Evolutionary conservation across 2,113 vertebrate species (phyloP).

Genomic region (Zeus faber): DNA sequence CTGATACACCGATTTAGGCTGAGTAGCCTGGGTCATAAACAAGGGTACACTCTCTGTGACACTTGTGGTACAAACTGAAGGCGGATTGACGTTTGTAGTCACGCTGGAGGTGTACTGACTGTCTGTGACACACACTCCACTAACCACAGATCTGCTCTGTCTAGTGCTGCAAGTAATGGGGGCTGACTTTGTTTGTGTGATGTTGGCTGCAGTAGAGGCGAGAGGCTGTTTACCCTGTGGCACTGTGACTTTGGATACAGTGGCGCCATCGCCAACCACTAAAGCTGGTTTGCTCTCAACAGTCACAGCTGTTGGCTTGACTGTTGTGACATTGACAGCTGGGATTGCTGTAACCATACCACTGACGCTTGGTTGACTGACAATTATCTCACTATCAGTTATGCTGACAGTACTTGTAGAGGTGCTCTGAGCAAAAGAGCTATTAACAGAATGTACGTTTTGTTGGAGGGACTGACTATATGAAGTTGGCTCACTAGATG

Average conservation of each 20-base stretch:
- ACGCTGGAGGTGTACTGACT: constrained; percentile 6
- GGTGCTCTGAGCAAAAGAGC: constrained; percentile 20
- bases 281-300: constrained; percentile 34
- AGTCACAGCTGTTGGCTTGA: constrained; percentile 26
- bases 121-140: constrained; percentile 21
- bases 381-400: constrained; percentile 30
- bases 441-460: constrained; percentile 23
- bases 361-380: constrained; percentile 17
- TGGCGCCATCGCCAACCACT: constrained; percentile 22
- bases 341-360: constrained; percentile 19
- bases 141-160: constrained; percentile 34
- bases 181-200: constrained; percentile 36
- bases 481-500: constrained; percentile 25
- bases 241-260: constrained; percentile 32
- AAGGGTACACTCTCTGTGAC: constrained; percentile 20
- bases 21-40: constrained; percentile 28
- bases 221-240: constrained; percentile 35
- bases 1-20: constrained; percentile 27
- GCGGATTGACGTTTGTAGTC: constrained; percentile 5
- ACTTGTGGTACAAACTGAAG: constrained; percentile 31
- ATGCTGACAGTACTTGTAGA: constrained; percentile 7
- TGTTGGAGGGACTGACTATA: constrained; percentile 19
- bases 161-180: constrained; percentile 21
- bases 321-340: constrained; percentile 16
- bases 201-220: constrained; percentile 15